phyloP scores from a whole-genome alignment of 2,797 vertebrate genomes.

The Epinephelus awoara region DNA sequence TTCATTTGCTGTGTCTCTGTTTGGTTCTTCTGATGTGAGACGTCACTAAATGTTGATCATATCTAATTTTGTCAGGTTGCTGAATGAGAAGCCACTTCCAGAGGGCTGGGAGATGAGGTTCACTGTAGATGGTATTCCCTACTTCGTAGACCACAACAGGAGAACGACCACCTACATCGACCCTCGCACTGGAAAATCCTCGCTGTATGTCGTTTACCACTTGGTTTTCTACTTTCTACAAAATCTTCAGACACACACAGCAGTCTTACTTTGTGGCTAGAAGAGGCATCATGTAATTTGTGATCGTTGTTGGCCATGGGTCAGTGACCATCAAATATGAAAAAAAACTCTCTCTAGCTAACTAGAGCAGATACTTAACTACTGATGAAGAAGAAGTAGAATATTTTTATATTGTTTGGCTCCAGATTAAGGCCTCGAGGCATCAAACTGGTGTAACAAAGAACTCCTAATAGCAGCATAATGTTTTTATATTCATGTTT shows the following conservation, averaged over 20 bases:
- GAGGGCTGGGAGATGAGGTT: slow-evolving; percentile 99
- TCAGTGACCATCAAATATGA: no score
- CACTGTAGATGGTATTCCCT: slow-evolving; percentile 97
- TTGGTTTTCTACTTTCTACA: neutral
- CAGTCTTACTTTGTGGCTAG: neutral
- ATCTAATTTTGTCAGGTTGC: slow-evolving; percentile 81
- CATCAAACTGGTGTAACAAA: no score
- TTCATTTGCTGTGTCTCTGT: neutral
- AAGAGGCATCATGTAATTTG: neutral
- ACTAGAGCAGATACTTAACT: no score
- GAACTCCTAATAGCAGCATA: neutral
- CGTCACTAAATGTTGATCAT: neutral
- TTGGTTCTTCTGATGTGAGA: neutral
- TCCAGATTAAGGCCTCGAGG: no score
- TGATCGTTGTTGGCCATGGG: neutral
- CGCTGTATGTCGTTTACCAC: slow-evolving; percentile 88
- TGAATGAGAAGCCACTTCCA: slow-evolving; percentile 98
- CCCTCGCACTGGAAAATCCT: slow-evolving; percentile 97
- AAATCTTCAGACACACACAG: neutral
- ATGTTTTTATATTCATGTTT: neutral
- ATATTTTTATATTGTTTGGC: no score
- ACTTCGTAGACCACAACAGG: slow-evolving; percentile 98
- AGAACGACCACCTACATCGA: slow-evolving; percentile 98
- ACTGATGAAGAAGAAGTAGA: no score
- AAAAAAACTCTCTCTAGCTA: no score